A percentile compares a stretch with the other conserved stretches of the same genome.
phyloP scores from a whole-genome alignment of 2,797 vertebrate genomes.

The Ciconia nigra region DNA sequence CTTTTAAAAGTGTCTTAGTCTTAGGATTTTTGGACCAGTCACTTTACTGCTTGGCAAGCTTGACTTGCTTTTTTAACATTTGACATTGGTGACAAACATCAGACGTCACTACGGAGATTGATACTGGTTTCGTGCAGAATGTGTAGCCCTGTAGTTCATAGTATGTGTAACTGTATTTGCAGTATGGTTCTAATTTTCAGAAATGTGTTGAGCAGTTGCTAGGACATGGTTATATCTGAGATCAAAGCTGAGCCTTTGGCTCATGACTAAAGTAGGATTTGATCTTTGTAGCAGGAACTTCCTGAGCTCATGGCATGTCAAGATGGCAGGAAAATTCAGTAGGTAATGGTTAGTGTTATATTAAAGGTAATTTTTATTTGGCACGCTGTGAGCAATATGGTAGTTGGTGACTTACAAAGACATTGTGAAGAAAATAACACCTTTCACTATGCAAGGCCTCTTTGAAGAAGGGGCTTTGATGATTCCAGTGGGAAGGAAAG shows the following conservation, averaged over 20 bases:
- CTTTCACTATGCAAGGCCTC: neutral
- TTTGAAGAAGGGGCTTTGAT: slow-evolving; percentile 15
- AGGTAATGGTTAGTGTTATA: neutral
- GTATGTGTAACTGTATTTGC: neutral
- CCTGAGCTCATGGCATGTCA: neutral
- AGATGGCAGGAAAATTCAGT: neutral
- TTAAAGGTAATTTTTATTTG: neutral
- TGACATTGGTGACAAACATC: neutral
- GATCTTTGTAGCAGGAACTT: neutral
- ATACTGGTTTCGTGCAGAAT: neutral
- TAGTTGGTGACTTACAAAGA: neutral
- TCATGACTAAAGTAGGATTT: neutral
- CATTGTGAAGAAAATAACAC: neutral
- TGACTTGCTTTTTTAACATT: neutral
- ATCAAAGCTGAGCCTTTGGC: slow-evolving; percentile 16
- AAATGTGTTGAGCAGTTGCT: neutral
- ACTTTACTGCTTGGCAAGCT: neutral
- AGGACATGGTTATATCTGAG: neutral
- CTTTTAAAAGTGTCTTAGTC: neutral
- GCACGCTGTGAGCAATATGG: neutral
- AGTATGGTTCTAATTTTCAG: neutral
- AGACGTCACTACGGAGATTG: neutral
- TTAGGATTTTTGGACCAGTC: neutral
- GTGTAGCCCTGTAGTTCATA: neutral
- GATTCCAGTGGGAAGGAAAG: neutral